Percentiles rank a stretch among this genome's conserved stretches.
Conservation (phyloP, 2,888 invertebrate species). For the Lithophane socia region DNA sequence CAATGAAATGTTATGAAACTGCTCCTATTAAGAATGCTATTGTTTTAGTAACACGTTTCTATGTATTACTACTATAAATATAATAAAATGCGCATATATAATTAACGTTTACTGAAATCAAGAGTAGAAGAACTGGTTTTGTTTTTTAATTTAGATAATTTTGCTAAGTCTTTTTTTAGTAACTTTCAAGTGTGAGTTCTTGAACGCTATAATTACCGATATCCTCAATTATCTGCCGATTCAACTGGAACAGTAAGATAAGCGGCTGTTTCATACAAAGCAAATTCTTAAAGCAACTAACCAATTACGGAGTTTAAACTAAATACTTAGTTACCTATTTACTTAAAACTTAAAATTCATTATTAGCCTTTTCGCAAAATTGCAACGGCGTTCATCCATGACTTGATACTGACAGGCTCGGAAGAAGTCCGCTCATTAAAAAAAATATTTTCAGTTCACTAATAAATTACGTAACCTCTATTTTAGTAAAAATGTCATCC, state of each 20-base stretch:
- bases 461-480: no score
- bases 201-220: slow-evolving; percentile 44
- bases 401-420: no score
- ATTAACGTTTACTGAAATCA: slow-evolving; percentile 25
- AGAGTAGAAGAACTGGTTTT: slow-evolving; percentile 18
- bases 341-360: slow-evolving; percentile 5
- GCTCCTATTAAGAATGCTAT: slow-evolving; percentile 42
- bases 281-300: slow-evolving; percentile 23
- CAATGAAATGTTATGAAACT: slow-evolving; percentile 62
- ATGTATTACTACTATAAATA: slow-evolving; percentile 24
- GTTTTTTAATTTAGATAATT: slow-evolving; percentile 12
- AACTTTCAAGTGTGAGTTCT: slow-evolving; percentile 45
- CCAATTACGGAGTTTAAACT: slow-evolving; percentile 29
- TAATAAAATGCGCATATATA: slow-evolving; percentile 44
- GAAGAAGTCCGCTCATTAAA: background rate
- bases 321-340: background rate
- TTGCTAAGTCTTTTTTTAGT: slow-evolving; percentile 12
- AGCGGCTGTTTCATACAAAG: slow-evolving; percentile 27
- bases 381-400: background rate
- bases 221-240: slow-evolving; percentile 46
- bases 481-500: no score
- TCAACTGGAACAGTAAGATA: slow-evolving; percentile 36
- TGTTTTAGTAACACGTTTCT: slow-evolving; percentile 46
- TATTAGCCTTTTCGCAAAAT: background rate
- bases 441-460: no score